Base-by-base conservation (phyloP, 2,888 invertebrate species). In the Eupithecia dodoneata region DNA sequence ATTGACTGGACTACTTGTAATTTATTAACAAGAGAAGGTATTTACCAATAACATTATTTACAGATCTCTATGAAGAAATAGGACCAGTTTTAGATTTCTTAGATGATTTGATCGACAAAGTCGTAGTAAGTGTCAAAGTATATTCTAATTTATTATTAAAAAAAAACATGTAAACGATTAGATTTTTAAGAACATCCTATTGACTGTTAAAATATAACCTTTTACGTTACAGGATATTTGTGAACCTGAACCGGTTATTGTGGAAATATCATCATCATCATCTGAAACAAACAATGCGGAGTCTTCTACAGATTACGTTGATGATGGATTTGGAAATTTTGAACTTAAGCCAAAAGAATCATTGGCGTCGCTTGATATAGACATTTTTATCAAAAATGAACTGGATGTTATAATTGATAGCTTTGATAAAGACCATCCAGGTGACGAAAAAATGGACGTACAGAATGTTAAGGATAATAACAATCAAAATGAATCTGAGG, bases 31-130 rank as follows among this genome's bases (percentile, higher is more conserved):
- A 10, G 3, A 18, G 3, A 63, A 63, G 4, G 41, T 15, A 66
- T 42, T 18, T 18, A 41, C 13, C 12, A 66, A 66, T 66, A 13
- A 15, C 13, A 44, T 71, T 15, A 49, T 87, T 87, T 70, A 80
- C 85, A 94, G 94, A 94, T 72, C 84, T 95, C 66, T 92, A 94
- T 81, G 91, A 93, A 79, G 85, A 91, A 85, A 92, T 91, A 83
- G 94, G 94, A 0, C 92, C 91, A 0, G 89, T 90, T 7, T 87
- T 93, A 81, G 92, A 93, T 85, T 83, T 92, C 73, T 80, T 94
- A 71, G 94, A 94, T 76, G 86, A 89, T 15, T 76, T 94, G 71
- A 47, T 94, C 30, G 85, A 91, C 49, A 85, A 83, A 72, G 89
- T 91, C 71, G 55, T 88, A 87, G 94, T 94, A 86, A 89, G 76